Evolutionary conservation across 1,140 invertebrate species (phyloP).

Genomic region (Cephus cinctus): DNA sequence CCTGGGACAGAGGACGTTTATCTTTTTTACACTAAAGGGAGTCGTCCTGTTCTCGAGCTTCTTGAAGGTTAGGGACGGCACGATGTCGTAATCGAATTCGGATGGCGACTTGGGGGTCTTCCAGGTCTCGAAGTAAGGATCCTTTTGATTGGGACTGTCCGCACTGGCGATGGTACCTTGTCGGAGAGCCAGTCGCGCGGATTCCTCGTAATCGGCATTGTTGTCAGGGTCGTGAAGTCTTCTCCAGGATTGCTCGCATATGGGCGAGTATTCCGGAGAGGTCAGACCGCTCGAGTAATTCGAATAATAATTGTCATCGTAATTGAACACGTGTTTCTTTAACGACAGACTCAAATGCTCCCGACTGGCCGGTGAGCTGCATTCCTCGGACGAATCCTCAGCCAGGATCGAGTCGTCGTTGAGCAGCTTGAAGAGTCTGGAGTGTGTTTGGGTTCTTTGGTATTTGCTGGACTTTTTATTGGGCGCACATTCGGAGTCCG

Average conservation of each 20-base stretch:
- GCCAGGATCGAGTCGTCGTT: constrained; percentile 58
- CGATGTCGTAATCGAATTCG: constrained; percentile 45
- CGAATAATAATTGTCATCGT: constrained; percentile 34
- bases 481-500: constrained; percentile 62
- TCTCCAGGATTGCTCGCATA: constrained; percentile 30
- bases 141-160: constrained; percentile 44
- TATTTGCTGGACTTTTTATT: constrained; percentile 62
- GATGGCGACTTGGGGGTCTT: constrained; percentile 42
- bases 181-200: too few relatives aligned
- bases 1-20: constrained; percentile 55
- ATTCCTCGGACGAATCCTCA: constrained; percentile 40
- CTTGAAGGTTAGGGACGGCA: constrained; percentile 57
- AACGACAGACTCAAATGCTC: constrained; percentile 30
- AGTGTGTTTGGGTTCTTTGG: constrained; percentile 71
- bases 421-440: constrained; percentile 67
- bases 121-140: constrained; percentile 64
- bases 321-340: constrained; percentile 24
- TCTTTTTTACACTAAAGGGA: constrained; percentile 44
- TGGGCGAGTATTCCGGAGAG: constrained; percentile 43
- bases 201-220: constrained; percentile 38
- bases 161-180: constrained; percentile 29
- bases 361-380: neutral
- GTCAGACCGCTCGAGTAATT: constrained; percentile 37
- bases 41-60: constrained; percentile 33
- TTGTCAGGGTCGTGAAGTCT: constrained; percentile 47